Base-by-base conservation (phyloP, 2,888 invertebrate genomes). In the Cyrtodaria siliqua region DNA sequence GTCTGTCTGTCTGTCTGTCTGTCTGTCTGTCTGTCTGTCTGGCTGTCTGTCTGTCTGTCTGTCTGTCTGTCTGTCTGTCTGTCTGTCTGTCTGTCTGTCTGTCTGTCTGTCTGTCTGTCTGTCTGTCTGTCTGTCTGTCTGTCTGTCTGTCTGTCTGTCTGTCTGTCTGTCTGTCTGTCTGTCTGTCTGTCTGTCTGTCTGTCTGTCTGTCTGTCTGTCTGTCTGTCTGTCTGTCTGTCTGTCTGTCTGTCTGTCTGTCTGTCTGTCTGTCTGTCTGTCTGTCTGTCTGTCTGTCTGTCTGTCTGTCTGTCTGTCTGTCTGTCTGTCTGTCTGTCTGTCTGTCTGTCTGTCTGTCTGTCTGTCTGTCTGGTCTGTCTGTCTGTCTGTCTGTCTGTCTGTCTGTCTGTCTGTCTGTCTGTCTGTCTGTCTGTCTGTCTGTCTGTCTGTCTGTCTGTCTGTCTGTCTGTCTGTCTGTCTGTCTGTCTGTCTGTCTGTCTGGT, bases 231-330 rank as follows among this genome's bases (percentile, higher is more conserved):
- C 9, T 40, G 40, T 40, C 40, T 40, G 9, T 40, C 40, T 40
- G 9, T 40, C 40, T 40, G 40, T 40, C 9, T 40, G 9, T 40
- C 40, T 40, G 9, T 40, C 40, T 40, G 9, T 40, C 9, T 40
- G 40, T 40, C 40, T 40, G 9, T 40, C 40, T 40, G 9, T 40
- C 40, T 40, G 9, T 40, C 40, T 40, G 9, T 40, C 40, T 40
- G 9, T 40, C 40, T 40, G 9, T 40, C 40, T 40, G 14, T 49
- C 49, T 16, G 14, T 18, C 49, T 49, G 14, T 49, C 49, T 49
- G 14, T 49, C 49, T 49, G 14, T 49, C 49, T 49, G 14, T 49
- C 49, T 49, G 14, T 49, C 49, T 49, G 14, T 49, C 49, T 49
- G 14, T 49, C 49, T 49, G 14, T 49, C 49, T 49, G 14, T 49